phyloP scores from a whole-genome alignment of 2,113 vertebrate genomes.

The Sitta europaea region DNA sequence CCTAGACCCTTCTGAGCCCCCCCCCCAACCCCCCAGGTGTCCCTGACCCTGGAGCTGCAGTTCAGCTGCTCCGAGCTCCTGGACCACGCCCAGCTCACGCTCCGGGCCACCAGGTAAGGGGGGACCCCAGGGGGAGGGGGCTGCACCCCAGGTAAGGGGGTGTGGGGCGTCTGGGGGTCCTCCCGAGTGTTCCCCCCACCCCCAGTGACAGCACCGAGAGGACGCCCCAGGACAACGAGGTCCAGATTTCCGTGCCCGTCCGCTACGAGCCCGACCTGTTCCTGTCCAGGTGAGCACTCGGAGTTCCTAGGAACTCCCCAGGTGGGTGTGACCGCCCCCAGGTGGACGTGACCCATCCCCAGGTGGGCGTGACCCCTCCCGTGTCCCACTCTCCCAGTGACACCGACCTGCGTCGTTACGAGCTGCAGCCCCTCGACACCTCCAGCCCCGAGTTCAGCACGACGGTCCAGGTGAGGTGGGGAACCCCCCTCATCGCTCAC shows the following conservation, averaged over 20 bases:
- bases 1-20: not conserved
- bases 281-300: slow-evolving; percentile 78
- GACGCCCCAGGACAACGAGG: slow-evolving; percentile 80
- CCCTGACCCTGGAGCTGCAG: slow-evolving; percentile 89
- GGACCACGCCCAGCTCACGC: slow-evolving; percentile 76
- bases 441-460: slow-evolving; percentile 87
- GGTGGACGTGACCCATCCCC: not conserved
- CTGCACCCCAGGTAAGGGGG: fast-evolving
- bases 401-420: slow-evolving; percentile 86
- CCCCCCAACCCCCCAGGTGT: too few relatives aligned
- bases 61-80: slow-evolving; percentile 87
- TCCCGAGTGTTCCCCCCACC: not conserved
- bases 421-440: slow-evolving; percentile 82
- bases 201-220: slow-evolving; percentile 84
- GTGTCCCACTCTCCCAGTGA: slow-evolving; percentile 67
- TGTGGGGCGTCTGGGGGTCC: not conserved
- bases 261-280: slow-evolving; percentile 88
- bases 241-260: slow-evolving; percentile 74
- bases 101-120: slow-evolving; percentile 80
- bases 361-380: not conserved
- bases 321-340: too few relatives aligned
- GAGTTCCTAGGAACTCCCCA: too few relatives aligned
- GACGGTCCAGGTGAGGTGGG: slow-evolving; percentile 76
- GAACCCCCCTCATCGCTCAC: not conserved
- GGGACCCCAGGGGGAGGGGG: not conserved